A percentile compares a stretch with the other conserved stretches of the same genome.
These are phyloP conservation scores for Cerastis rubricosa DNA, from an alignment of 2,888 invertebrate genomes.

Conservation along the genomic window DNA sequence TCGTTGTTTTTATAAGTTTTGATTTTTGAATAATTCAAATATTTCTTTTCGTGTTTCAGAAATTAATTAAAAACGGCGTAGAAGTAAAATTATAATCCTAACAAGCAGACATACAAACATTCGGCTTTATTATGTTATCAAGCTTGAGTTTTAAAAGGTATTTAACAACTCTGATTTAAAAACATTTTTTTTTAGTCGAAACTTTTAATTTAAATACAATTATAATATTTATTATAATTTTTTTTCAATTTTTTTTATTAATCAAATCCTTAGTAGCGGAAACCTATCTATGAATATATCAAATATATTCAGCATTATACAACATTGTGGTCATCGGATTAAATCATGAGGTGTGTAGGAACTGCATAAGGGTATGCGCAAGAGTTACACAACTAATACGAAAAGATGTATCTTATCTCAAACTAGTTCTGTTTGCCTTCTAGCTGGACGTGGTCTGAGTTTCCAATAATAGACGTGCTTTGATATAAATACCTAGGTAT, in stretches of 20 bases:
- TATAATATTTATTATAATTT: too few species aligned
- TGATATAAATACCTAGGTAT: not conserved
- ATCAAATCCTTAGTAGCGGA: too few species aligned
- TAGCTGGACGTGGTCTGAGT: conserved; percentile 38
- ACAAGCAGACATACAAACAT: not conserved
- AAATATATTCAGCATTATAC: conserved; percentile 19
- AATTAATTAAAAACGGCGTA: not conserved
- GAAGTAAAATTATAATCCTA: not conserved
- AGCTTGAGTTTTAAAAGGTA: not conserved
- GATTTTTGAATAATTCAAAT: not conserved
- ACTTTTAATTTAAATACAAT: too few species aligned
- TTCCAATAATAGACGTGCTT: conserved; percentile 25
- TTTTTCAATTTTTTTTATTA: too few species aligned
- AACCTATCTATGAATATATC: not conserved
- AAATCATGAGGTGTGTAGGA: conserved; percentile 36
- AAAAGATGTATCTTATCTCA: conserved; percentile 50
- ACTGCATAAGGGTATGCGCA: conserved; percentile 17
- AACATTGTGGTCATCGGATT: conserved; percentile 43
- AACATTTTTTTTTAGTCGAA: too few species aligned
- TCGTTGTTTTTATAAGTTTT: not conserved
- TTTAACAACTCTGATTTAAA: not conserved
- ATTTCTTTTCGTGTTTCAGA: not conserved
- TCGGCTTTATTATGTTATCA: not conserved
- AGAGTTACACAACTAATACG: conserved; percentile 52
- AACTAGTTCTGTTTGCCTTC: conserved; percentile 52